Evolutionary conservation across 2,888 invertebrate species (phyloP).

Genomic region (Volucella zonaria): DNA sequence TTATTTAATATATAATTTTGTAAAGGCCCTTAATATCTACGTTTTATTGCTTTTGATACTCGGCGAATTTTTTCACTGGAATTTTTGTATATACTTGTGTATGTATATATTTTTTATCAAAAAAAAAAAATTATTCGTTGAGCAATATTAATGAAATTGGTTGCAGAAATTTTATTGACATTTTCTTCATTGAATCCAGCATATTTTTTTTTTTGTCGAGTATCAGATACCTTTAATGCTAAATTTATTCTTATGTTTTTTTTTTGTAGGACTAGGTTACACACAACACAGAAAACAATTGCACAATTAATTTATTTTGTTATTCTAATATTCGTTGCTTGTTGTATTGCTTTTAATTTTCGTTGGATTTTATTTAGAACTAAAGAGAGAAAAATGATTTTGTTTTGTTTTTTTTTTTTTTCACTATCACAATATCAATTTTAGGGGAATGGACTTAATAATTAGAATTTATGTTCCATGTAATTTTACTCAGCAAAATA

Average conservation of each 20-base stretch:
- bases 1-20: slow-evolving; percentile 49
- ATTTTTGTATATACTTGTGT: slow-evolving; percentile 52
- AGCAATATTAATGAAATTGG: slow-evolving; percentile 79
- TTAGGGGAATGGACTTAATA: slow-evolving; percentile 13
- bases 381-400: background rate
- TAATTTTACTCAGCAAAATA: slow-evolving; percentile 77
- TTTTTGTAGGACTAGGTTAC: slow-evolving; percentile 5
- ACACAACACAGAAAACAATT: slow-evolving; percentile 62
- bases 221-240: slow-evolving; percentile 26
- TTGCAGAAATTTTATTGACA: slow-evolving; percentile 9
- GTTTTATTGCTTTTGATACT: slow-evolving; percentile 83
- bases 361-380: slow-evolving; percentile 7
- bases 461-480: slow-evolving; percentile 64
- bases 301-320: slow-evolving; percentile 16
- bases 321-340: slow-evolving; percentile 62
- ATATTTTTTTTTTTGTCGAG: slow-evolving; percentile 51
- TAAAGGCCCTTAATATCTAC: slow-evolving; percentile 76
- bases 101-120: slow-evolving; percentile 27
- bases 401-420: background rate
- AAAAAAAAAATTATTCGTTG: slow-evolving; percentile 77
- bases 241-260: background rate
- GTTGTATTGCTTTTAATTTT: slow-evolving; percentile 41
- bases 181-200: slow-evolving; percentile 29
- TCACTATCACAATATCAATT: slow-evolving; percentile 47
- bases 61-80: slow-evolving; percentile 78